Percentiles rank a stretch among this genome's conserved stretches.
Conservation (phyloP, 2,797 vertebrate species). For the Sebastes kiyomatsui region DNA sequence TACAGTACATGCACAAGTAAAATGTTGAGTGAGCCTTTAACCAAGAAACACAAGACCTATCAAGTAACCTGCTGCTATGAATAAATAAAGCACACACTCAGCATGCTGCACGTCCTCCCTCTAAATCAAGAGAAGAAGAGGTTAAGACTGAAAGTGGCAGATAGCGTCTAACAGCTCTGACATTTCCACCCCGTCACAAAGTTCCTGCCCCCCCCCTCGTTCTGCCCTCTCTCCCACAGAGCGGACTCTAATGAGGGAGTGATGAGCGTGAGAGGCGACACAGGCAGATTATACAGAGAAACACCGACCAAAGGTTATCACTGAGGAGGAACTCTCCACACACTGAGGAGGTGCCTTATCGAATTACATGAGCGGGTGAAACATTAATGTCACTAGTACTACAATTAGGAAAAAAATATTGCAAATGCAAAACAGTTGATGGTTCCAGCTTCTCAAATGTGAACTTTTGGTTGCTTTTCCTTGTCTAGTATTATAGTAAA, state of each 20-base stretch:
- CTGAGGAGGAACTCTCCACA: constrained; percentile 2
- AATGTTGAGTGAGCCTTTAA: not conserved
- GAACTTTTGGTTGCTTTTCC: not conserved
- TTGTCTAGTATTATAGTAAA: not conserved
- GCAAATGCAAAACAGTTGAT: no score
- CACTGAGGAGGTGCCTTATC: not conserved
- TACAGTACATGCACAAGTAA: not conserved
- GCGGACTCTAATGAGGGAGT: constrained; percentile 44
- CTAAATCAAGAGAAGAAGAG: constrained; percentile 35
- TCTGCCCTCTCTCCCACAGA: constrained; percentile 38
- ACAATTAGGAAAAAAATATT: no score
- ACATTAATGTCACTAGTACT: not conserved
- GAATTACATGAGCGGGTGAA: not conserved
- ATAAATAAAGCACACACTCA: constrained; percentile 50
- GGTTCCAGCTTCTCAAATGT: not conserved
- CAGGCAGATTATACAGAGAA: constrained; percentile 9
- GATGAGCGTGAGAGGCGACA: constrained; percentile 31
- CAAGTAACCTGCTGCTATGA: constrained; percentile 14
- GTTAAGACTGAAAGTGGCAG: constrained; percentile 29
- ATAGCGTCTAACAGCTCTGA: constrained; percentile 54
- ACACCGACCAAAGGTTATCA: constrained; percentile 19
- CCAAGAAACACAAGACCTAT: not conserved
- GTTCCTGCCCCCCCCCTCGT: constrained; percentile 39
- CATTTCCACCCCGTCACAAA: constrained; percentile 64
- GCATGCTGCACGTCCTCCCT: constrained; percentile 24